These are phyloP conservation scores for Thymallus thymallus DNA, from an alignment of 2,113 vertebrate genomes.

Conservation along the genomic window DNA sequence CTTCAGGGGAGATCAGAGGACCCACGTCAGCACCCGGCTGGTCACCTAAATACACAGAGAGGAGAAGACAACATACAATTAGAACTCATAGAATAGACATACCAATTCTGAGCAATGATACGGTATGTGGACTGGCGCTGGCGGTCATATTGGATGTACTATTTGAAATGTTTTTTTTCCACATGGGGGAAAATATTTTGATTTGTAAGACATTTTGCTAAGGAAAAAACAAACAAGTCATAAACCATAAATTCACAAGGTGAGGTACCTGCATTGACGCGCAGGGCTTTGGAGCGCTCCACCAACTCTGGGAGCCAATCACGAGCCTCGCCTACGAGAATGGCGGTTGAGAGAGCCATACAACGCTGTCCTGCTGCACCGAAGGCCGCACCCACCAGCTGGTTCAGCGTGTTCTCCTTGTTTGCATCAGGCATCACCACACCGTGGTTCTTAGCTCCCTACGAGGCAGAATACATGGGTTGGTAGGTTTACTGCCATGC, in stretches of 20 bases:
- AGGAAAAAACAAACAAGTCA: no score
- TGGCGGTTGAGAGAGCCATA: constrained; percentile 95
- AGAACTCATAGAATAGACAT: no score
- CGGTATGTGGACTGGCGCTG: no score
- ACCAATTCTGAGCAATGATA: no score
- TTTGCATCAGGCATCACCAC: constrained; percentile 99
- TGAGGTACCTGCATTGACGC: constrained; percentile 86
- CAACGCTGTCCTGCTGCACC: constrained; percentile 97
- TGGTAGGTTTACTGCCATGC: not conserved
- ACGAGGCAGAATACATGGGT: constrained; percentile 11
- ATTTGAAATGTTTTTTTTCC: no score
- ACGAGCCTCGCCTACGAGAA: constrained; percentile 90
- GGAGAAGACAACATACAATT: not conserved
- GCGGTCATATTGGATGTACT: no score
- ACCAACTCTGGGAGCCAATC: constrained; percentile 94
- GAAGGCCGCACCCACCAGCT: constrained; percentile 95
- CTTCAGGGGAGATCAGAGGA: constrained; percentile 79
- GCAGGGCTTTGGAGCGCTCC: constrained; percentile 86
- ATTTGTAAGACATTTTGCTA: no score
- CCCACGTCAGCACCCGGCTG: constrained; percentile 83
- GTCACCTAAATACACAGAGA: constrained; percentile 70
- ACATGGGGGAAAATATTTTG: no score
- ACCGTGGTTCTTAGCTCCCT: constrained; percentile 98
- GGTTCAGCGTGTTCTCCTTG: constrained; percentile 97
- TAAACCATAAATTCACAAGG: no score